A percentile compares a stretch with the other conserved stretches of the same genome.
These are phyloP conservation scores for Stylophora pistillata DNA, from an alignment of 64 coral and sea anemone genomes.

Conservation along the genomic window DNA sequence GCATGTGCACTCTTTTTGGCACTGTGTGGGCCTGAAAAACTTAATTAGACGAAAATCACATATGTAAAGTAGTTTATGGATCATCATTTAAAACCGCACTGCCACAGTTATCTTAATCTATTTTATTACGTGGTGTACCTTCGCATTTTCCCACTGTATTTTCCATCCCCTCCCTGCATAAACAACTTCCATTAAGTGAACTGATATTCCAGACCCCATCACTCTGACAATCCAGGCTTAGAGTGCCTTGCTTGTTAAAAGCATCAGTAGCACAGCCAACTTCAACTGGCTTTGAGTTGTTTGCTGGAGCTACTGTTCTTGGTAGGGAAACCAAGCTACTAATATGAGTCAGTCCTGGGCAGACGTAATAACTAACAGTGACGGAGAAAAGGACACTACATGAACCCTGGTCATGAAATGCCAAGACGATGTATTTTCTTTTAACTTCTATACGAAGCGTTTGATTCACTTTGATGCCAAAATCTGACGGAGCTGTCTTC, in stretches of 20 bases:
- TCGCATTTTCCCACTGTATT: background rate
- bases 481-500: background rate
- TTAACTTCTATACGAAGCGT: background rate
- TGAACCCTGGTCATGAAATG: background rate
- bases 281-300: background rate
- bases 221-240: background rate
- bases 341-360: background rate
- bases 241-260: background rate
- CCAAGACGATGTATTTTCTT: background rate
- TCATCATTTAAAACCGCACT: too few relatives aligned
- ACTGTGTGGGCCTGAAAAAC: too few relatives aligned
- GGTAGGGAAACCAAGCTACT: background rate
- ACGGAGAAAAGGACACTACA: background rate
- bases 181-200: background rate
- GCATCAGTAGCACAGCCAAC: background rate
- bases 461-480: background rate
- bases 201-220: constrained; percentile 1
- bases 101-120: too few relatives aligned
- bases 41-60: too few relatives aligned
- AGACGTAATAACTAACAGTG: background rate
- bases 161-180: background rate
- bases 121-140: too few relatives aligned
- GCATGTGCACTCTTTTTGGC: too few relatives aligned
- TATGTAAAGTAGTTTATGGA: too few relatives aligned
- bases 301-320: background rate